These are phyloP conservation scores for Hylomyscus alleni DNA, from an alignment of 2,797 vertebrate genomes.

Conservation along the genomic window DNA sequence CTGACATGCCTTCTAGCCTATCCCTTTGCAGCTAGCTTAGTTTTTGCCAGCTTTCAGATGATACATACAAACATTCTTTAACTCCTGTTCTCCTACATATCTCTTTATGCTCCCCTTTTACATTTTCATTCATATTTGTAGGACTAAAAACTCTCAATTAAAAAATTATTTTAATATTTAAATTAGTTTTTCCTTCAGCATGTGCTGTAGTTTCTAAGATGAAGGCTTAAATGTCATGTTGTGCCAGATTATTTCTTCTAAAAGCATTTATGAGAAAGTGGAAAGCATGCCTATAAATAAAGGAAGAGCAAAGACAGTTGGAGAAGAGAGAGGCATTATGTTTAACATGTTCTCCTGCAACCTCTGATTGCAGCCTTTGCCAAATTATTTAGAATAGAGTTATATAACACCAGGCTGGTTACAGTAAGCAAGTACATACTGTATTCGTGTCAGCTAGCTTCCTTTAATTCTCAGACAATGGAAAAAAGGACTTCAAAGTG, in stretches of 20 bases:
- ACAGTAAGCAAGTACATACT: background rate
- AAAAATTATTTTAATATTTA: conserved; percentile 58
- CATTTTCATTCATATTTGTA: background rate
- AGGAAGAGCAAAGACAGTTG: conserved; percentile 63
- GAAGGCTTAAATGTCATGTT: conserved; percentile 33
- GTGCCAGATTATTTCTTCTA: conserved; percentile 64
- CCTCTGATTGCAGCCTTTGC: conserved; percentile 33
- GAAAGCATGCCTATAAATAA: conserved; percentile 68
- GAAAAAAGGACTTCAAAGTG: background rate
- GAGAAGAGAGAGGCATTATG: conserved; percentile 28
- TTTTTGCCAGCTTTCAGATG: conserved; percentile 47
- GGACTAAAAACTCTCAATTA: background rate
- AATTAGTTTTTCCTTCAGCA: conserved; percentile 24
- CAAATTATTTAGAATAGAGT: conserved; percentile 33
- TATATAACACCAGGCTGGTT: conserved; percentile 1
- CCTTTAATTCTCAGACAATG: conserved; percentile 45
- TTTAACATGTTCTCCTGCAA: conserved; percentile 27
- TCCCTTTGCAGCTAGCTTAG: conserved; percentile 37
- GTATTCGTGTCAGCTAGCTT: background rate
- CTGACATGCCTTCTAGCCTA: background rate
- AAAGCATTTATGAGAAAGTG: conserved; percentile 63
- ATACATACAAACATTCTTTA: conserved; percentile 49
- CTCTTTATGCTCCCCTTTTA: background rate
- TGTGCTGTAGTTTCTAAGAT: conserved; percentile 36
- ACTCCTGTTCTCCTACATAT: conserved; percentile 25